Percentiles rank a stretch among this genome's conserved stretches.
Evolutionary conservation across 2,113 vertebrate species (phyloP).

Genomic region (Gymnorhina tibicen): DNA sequence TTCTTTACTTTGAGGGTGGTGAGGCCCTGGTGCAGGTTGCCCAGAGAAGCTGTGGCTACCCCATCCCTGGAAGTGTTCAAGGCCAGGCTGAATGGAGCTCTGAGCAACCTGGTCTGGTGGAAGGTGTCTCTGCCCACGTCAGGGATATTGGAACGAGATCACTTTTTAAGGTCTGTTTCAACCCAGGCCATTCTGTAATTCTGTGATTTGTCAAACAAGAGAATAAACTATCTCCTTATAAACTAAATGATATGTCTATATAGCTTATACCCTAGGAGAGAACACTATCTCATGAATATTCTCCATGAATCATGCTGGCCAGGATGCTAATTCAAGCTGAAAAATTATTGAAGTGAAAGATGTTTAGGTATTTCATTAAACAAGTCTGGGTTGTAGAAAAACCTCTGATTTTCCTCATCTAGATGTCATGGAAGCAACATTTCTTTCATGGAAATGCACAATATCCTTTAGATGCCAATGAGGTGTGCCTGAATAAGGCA

Average conservation of each 20-base stretch:
- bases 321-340: neutral
- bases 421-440: neutral
- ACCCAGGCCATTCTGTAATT: neutral
- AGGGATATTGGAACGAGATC: rapidly evolving
- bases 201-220: neutral
- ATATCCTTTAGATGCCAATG: neutral
- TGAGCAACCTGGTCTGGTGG: neutral
- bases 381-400: neutral
- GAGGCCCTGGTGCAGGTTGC: neutral
- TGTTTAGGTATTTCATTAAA: neutral
- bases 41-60: neutral
- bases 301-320: neutral
- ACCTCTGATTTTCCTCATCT: neutral
- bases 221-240: neutral
- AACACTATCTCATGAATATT: neutral
- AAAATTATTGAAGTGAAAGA: neutral
- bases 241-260: neutral
- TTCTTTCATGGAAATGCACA: neutral
- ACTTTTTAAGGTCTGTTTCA: neutral
- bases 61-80: neutral
- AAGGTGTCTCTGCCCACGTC: neutral
- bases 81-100: neutral
- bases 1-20: neutral
- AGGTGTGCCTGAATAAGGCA: neutral
- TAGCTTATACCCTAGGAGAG: neutral